phyloP scores from a whole-genome alignment of 2,113 vertebrate species.

The Condylura cristata region DNA sequence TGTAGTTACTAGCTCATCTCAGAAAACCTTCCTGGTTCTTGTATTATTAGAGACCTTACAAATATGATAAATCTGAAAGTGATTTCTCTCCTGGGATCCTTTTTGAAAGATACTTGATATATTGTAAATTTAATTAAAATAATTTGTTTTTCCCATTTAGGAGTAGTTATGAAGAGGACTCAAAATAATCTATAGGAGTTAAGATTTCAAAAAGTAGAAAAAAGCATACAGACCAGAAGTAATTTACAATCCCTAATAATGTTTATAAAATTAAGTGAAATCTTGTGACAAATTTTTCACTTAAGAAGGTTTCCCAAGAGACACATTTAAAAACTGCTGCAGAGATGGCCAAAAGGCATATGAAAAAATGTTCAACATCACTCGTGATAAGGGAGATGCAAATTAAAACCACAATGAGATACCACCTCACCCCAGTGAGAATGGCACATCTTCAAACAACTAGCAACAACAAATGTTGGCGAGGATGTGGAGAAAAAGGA shows the following conservation, averaged over 20 bases:
- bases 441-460: no score
- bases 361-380: no score
- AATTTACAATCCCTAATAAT: conserved; percentile 31
- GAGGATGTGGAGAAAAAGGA: no score
- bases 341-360: no score
- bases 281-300: background rate
- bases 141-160: background rate
- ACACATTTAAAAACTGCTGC: conserved; percentile 26
- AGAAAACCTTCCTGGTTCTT: conserved; percentile 27
- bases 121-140: conserved; percentile 49
- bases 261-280: conserved; percentile 47
- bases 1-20: conserved; percentile 14
- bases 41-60: conserved; percentile 40
- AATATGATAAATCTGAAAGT: conserved; percentile 44
- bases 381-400: no score
- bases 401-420: no score
- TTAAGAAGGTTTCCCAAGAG: conserved; percentile 17
- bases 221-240: background rate
- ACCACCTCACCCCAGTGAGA: no score
- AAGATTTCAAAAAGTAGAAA: conserved; percentile 24
- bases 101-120: conserved; percentile 6
- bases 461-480: no score
- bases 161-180: no score
- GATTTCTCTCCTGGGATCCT: background rate
- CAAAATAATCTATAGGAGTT: background rate